Base-by-base conservation (phyloP, 2,113 vertebrate species). In the Lonchura striata region DNA sequence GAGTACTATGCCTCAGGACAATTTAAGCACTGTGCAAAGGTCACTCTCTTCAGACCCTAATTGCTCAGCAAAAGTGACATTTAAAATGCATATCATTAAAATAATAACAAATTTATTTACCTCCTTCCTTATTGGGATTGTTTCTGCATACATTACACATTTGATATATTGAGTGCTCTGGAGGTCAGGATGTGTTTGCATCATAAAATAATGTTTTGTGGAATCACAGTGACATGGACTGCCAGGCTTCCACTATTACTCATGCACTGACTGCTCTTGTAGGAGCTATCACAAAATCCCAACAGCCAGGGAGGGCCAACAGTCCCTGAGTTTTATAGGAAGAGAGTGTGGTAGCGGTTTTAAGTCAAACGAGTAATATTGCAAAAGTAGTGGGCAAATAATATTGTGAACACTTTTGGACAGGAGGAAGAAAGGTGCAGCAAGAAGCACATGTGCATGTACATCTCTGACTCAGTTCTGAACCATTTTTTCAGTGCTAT, bases 61-160 rank as follows among this genome's bases (percentile, higher is more conserved):
- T 97, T 98, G 96, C 94, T 96, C 94, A 94, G 95, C 89, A 96
- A 89, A 92, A 97, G 91, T 97, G 97, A 96, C 96, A 98, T 98
- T 98, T 98, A 96, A 95, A 97, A 94, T 97, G 94, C 95, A 97
- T 97, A 96, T 97, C 92, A 97, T 97, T 97, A 97, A 96, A 93
- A 97, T 92, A 87, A 91, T 78, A 96, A 93, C 77, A 97, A 95
- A 97, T 96, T 91, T 97, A 94, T 97, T 92, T 96, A 95, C 93
- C 87, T 92, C 74, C 83, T 87, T 65, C 93, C 66, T 96, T 95
- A 93, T 21, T 49, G n/a, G 88, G 65, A 93, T 91, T 39, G 5
- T 61, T 97, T 96, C 97, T 97, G 96, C 94, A 97, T 97, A 96
- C 90, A 97, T 98, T 96, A 96, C 53, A 61, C 18, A 4, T 83